Conservation (phyloP, 2,113 vertebrate genomes). For the Bubo scandiacus region DNA sequence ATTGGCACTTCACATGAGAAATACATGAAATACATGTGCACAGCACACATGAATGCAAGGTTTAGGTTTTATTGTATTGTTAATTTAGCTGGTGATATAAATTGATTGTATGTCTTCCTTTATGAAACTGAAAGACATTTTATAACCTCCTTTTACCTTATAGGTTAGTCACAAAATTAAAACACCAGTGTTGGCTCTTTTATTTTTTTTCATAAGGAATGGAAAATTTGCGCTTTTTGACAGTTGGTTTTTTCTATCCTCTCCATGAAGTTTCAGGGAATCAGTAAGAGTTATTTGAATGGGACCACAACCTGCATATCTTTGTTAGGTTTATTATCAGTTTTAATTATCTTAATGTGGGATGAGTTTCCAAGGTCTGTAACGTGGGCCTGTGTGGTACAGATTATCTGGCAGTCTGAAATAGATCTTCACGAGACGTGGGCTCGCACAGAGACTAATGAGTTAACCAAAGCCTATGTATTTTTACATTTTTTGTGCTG, state of each 20-base stretch:
- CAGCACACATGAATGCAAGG: accelerated
- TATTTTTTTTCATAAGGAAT: neutral
- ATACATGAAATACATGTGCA: neutral
- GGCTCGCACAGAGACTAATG: neutral
- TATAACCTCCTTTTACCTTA: neutral
- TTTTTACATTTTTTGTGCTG: neutral
- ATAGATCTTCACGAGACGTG: neutral
- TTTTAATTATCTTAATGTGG: neutral
- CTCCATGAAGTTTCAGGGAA: neutral
- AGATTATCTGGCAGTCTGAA: neutral
- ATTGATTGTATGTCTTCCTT: neutral
- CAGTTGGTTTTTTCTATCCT: neutral
- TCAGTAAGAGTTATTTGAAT: neutral
- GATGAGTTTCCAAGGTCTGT: neutral
- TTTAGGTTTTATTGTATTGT: neutral
- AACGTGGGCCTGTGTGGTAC: accelerated
- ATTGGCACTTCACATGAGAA: neutral
- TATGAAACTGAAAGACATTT: neutral
- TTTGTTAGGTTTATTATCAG: neutral
- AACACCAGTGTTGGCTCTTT: accelerated
- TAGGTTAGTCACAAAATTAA: neutral
- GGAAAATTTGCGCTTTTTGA: neutral
- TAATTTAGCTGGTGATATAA: neutral
- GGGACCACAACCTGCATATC: neutral
- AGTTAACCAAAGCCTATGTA: neutral